These are phyloP conservation scores for Pteromalus puparum DNA, from an alignment of 1,140 invertebrate genomes.

Conservation along the genomic window DNA sequence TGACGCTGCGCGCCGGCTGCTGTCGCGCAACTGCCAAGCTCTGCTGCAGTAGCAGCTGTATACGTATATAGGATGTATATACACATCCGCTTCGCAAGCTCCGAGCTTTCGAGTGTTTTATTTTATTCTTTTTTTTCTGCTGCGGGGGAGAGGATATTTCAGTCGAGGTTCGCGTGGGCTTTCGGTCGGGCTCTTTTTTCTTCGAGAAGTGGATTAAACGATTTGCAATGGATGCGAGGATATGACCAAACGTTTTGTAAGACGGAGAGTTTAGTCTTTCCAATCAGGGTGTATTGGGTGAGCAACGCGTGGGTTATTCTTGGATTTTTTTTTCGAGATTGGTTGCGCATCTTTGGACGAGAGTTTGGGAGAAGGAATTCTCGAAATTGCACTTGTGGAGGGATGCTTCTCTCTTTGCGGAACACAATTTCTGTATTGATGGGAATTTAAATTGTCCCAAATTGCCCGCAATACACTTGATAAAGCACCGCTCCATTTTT, in stretches of 20 bases:
- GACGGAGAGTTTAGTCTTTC: not conserved
- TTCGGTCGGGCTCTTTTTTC: not conserved
- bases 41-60: not conserved
- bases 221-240: slow-evolving; percentile 14
- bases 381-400: no score
- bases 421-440: no score
- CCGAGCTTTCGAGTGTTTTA: not conserved
- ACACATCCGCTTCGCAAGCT: no score
- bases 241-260: not conserved
- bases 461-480: no score
- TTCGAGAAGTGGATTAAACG: slow-evolving; percentile 31
- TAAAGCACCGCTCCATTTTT: no score
- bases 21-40: slow-evolving; percentile 51
- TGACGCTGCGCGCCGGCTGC: slow-evolving; percentile 54
- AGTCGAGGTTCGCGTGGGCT: not conserved
- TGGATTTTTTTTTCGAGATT: not conserved
- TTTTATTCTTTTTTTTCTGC: not conserved
- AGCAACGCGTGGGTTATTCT: not conserved
- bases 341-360: not conserved
- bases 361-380: not conserved
- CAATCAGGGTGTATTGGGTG: not conserved
- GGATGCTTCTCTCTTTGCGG: no score
- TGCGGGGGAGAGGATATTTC: not conserved
- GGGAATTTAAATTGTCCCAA: no score
- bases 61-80: no score